A percentile compares a stretch with the other conserved stretches of the same genome.
Evolutionary conservation across 2,113 vertebrate species (phyloP).

Genomic region (Ifrita kowaldi): DNA sequence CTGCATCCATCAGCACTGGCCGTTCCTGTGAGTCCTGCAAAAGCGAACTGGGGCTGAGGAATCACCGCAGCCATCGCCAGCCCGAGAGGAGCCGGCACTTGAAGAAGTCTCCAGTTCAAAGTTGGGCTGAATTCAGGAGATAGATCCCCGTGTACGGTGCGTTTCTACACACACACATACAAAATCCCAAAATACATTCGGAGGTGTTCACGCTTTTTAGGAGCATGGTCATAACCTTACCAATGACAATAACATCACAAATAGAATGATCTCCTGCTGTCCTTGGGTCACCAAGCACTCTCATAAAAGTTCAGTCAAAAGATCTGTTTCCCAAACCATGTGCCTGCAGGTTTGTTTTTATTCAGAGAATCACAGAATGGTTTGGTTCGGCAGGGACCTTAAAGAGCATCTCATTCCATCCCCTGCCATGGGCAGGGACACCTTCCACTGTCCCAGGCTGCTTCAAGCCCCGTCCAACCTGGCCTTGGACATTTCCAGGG

Average conservation of each 20-base stretch:
- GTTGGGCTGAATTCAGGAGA: background rate
- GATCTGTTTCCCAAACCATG: background rate
- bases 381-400: background rate
- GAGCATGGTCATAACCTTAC: background rate
- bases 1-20: rapidly evolving
- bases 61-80: rapidly evolving
- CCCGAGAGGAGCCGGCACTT: rapidly evolving
- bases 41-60: rapidly evolving
- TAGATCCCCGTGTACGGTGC: rapidly evolving
- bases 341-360: background rate
- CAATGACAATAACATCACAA: rapidly evolving
- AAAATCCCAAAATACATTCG: rapidly evolving
- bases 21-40: rapidly evolving
- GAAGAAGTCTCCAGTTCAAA: rapidly evolving
- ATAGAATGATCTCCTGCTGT: rapidly evolving
- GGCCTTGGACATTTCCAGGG: background rate
- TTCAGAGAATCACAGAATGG: background rate
- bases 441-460: background rate
- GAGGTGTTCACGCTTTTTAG: rapidly evolving
- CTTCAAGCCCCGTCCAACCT: rapidly evolving
- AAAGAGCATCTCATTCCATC: rapidly evolving
- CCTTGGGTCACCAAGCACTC: background rate
- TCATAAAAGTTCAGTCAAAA: rapidly evolving
- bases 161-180: background rate
- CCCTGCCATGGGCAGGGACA: background rate